Percentiles rank a stretch among this genome's conserved stretches.
Evolutionary conservation across 2,113 vertebrate species (phyloP).

Genomic region (Gulo gulo): DNA sequence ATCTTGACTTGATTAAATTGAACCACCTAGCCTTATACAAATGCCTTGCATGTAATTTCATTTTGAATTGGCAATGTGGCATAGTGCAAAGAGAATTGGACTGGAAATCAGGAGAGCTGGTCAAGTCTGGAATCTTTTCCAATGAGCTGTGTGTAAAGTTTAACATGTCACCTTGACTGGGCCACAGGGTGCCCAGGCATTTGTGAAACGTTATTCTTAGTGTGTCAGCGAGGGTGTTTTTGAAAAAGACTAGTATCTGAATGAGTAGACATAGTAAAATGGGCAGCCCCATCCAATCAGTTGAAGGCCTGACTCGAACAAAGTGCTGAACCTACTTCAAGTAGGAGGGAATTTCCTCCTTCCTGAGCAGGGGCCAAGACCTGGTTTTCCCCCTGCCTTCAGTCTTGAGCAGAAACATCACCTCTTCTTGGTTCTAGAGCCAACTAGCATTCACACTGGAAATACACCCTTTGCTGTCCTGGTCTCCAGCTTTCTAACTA

Average conservation of each 20-base stretch:
- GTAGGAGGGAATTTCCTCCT: not conserved
- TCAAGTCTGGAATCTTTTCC: not conserved
- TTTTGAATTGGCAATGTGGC: slow-evolving; percentile 2
- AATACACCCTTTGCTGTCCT: not conserved
- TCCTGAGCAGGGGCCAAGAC: not conserved
- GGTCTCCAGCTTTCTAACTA: not conserved
- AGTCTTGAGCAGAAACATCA: not conserved
- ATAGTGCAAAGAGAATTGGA: not conserved
- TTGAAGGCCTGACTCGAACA: not conserved
- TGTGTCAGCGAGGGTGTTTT: not conserved
- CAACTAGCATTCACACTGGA: not conserved
- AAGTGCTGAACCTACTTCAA: not conserved
- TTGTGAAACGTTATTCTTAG: not conserved
- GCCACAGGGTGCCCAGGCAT: not conserved
- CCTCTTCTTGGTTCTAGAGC: not conserved
- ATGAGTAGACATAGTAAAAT: not conserved
- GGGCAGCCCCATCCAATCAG: not conserved
- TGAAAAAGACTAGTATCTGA: not conserved
- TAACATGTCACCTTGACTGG: not conserved
- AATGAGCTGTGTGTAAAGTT: not conserved
- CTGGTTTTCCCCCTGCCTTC: not conserved
- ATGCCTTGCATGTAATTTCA: not conserved
- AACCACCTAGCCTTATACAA: not conserved
- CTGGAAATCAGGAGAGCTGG: not conserved
- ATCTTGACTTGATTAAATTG: slow-evolving; percentile 63